phyloP scores from a whole-genome alignment of 1,140 invertebrate species.

The Lethrus apterus region DNA sequence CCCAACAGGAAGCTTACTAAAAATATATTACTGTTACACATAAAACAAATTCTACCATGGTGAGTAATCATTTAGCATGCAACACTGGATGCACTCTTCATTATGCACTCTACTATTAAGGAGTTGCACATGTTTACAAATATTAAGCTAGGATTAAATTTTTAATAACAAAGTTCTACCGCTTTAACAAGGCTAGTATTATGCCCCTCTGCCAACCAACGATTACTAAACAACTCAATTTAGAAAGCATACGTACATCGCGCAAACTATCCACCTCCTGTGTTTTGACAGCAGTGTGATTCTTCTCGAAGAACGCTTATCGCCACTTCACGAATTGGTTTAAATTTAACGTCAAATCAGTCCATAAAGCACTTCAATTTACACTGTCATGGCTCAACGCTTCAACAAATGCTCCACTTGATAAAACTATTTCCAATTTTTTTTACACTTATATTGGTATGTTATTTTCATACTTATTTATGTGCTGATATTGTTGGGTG shows the following conservation, averaged over 20 bases:
- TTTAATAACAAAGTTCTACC: too few species aligned
- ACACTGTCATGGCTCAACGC: conserved; percentile 31
- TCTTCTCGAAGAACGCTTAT: conserved; percentile 10
- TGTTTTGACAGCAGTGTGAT: conserved; percentile 15
- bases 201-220: conserved; percentile 13
- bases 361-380: conserved; percentile 27
- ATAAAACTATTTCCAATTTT: conserved; percentile 23
- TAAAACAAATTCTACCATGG: background rate
- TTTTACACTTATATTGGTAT: conserved; percentile 8
- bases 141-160: background rate
- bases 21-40: background rate
- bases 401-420: conserved; percentile 24
- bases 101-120: too few species aligned
- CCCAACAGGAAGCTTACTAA: conserved; percentile 10
- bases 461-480: conserved; percentile 19
- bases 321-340: conserved; percentile 11
- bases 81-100: background rate
- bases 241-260: conserved; percentile 13
- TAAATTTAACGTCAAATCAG: conserved; percentile 24
- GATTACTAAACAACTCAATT: conserved; percentile 7
- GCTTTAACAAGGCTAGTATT: too few species aligned
- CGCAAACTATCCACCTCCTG: conserved; percentile 8
- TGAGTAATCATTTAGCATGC: conserved; percentile 1
- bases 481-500: conserved; percentile 18
- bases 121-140: background rate